A percentile compares a stretch with the other conserved stretches of the same genome.
phyloP scores from a whole-genome alignment of 2,888 invertebrate genomes.

The Eupithecia vulgata region DNA sequence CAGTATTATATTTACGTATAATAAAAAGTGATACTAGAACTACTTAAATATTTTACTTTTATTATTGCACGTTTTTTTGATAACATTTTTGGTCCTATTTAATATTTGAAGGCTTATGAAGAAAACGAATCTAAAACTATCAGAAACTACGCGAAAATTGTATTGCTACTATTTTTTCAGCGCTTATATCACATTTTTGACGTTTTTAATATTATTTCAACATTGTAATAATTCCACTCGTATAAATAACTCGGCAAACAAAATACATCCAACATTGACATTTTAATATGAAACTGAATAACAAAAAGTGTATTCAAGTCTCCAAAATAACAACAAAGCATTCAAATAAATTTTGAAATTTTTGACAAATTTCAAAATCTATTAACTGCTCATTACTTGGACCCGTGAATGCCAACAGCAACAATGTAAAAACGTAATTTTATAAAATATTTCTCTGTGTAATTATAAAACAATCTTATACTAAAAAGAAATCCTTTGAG shows the following conservation, averaged over 20 bases:
- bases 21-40: slow-evolving; percentile 56
- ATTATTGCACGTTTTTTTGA: slow-evolving; percentile 47
- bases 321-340: slow-evolving; percentile 47
- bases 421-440: slow-evolving; percentile 73
- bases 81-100: slow-evolving; percentile 60
- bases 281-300: slow-evolving; percentile 26
- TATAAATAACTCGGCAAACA: slow-evolving; percentile 32
- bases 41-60: slow-evolving; percentile 47
- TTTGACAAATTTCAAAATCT: slow-evolving; percentile 55
- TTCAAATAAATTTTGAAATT: slow-evolving; percentile 50
- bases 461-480: slow-evolving; percentile 69
- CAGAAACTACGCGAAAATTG: slow-evolving; percentile 48
- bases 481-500: slow-evolving; percentile 79
- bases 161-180: slow-evolving; percentile 53
- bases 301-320: slow-evolving; percentile 41
- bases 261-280: slow-evolving; percentile 13
- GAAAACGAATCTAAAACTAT: slow-evolving; percentile 48
- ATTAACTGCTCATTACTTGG: slow-evolving; percentile 67
- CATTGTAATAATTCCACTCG: slow-evolving; percentile 25
- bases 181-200: slow-evolving; percentile 66
- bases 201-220: slow-evolving; percentile 49
- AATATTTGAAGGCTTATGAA: slow-evolving; percentile 45
- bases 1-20: slow-evolving; percentile 61
- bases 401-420: slow-evolving; percentile 77
- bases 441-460: slow-evolving; percentile 74